Conservation (phyloP, 2,888 invertebrate genomes). For the Netelia virgata region DNA sequence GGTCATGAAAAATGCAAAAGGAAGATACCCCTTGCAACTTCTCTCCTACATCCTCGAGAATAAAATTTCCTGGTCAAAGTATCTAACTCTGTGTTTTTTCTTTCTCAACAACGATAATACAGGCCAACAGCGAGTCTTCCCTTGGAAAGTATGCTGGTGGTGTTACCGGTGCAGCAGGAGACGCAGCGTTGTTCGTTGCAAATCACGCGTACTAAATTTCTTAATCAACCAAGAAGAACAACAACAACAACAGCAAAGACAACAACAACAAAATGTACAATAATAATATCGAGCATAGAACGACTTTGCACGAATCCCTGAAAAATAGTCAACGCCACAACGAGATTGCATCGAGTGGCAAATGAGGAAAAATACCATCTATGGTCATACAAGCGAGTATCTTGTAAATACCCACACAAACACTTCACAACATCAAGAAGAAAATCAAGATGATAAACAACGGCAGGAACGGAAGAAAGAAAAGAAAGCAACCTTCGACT, state of each 20-base stretch:
- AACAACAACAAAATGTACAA: slow-evolving; percentile 50
- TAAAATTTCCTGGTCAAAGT: slow-evolving; percentile 11
- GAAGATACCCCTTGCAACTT: slow-evolving; percentile 36
- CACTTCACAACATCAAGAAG: slow-evolving; percentile 26
- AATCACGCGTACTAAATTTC: slow-evolving; percentile 96
- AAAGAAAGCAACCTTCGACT: slow-evolving; percentile 12
- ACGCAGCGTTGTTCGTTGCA: slow-evolving; percentile 95
- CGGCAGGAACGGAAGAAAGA: background rate
- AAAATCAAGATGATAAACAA: slow-evolving; percentile 21
- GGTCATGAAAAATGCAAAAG: slow-evolving; percentile 45
- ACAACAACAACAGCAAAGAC: slow-evolving; percentile 8
- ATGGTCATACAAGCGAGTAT: slow-evolving; percentile 33
- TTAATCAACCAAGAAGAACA: slow-evolving; percentile 23
- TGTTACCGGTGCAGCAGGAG: slow-evolving; percentile 94
- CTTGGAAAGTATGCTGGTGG: slow-evolving; percentile 97
- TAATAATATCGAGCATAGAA: slow-evolving; percentile 55
- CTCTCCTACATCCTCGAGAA: slow-evolving; percentile 43
- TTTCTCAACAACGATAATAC: slow-evolving; percentile 71
- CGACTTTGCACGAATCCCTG: slow-evolving; percentile 56
- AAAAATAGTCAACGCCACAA: slow-evolving; percentile 43
- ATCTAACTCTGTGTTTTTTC: slow-evolving; percentile 32
- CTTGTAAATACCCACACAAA: slow-evolving; percentile 13
- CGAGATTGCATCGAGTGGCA: slow-evolving; percentile 1
- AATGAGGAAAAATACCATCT: slow-evolving; percentile 20
- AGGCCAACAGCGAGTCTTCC: slow-evolving; percentile 97